phyloP scores from a whole-genome alignment of 2,888 invertebrate species.

The Mythimna pallens region DNA sequence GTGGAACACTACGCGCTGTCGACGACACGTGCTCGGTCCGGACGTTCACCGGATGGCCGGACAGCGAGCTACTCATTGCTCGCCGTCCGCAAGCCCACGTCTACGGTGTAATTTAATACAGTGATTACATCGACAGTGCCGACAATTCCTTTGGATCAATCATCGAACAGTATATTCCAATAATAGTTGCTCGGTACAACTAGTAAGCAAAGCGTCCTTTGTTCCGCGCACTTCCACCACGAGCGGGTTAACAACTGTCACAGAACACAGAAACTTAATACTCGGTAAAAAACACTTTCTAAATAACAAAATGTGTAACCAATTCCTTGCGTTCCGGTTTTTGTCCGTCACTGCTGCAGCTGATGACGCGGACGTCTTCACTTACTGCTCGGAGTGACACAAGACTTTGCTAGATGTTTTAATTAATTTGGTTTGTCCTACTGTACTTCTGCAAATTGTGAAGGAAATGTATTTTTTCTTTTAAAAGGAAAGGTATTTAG shows the following conservation, averaged over 20 bases:
- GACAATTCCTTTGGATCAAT: constrained; percentile 30
- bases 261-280: constrained; percentile 5
- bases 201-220: constrained; percentile 5
- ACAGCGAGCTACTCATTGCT: too few relatives aligned
- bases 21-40: too few relatives aligned
- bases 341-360: not conserved
- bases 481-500: not conserved
- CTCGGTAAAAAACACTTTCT: constrained; percentile 25
- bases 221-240: too few relatives aligned
- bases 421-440: constrained; percentile 1
- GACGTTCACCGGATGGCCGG: too few relatives aligned
- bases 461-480: not conserved
- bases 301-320: constrained; percentile 12
- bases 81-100: too few relatives aligned
- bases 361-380: not conserved
- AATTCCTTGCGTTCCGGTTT: constrained; percentile 22
- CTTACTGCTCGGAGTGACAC: not conserved
- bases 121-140: not conserved
- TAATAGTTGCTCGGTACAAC: not conserved
- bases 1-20: too few relatives aligned
- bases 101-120: not conserved
- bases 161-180: constrained; percentile 3
- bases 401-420: not conserved
- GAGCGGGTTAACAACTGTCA: not conserved
- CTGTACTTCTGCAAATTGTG: not conserved